Evolutionary conservation across 2,113 vertebrate species (phyloP).

Genomic region (Zosterops japonicus): DNA sequence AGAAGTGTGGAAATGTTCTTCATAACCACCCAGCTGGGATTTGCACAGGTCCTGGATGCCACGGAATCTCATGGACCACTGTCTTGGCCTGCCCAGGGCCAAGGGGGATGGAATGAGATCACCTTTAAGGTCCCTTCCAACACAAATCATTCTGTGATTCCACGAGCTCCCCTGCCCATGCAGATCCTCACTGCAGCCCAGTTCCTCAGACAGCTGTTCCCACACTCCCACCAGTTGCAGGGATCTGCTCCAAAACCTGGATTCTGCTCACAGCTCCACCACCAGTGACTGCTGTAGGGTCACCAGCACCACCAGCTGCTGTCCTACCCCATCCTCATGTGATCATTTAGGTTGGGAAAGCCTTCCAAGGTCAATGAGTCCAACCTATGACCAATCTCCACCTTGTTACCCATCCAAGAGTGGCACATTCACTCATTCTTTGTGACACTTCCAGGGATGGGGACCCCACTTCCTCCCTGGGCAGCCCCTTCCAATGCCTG

Average conservation of each 20-base stretch:
- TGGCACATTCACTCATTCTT: rapidly evolving
- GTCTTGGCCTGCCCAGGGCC: neutral
- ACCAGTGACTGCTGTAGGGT: rapidly evolving
- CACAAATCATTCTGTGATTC: neutral
- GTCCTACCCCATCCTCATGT: neutral
- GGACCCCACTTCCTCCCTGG: neutral
- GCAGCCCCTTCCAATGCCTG: neutral
- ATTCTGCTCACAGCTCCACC: neutral
- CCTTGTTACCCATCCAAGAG: too few relatives aligned
- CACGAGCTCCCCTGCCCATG: neutral
- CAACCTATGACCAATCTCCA: neutral
- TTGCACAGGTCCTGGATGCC: neutral
- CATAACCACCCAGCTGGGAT: neutral
- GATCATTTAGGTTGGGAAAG: neutral
- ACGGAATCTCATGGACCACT: rapidly evolving
- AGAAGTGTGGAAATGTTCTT: neutral
- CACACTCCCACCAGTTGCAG: neutral
- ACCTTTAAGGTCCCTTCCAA: neutral
- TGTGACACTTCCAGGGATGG: neutral
- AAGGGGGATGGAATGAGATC: neutral
- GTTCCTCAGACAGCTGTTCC: neutral
- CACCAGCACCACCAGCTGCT: neutral
- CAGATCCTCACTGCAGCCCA: neutral
- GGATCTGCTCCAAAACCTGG: neutral
- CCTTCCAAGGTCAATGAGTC: neutral